Percentiles rank a stretch among this genome's conserved stretches.
Evolutionary conservation across 53 echinoderm and acorn worm species (phyloP).

Genomic region (Crossaster papposus): DNA sequence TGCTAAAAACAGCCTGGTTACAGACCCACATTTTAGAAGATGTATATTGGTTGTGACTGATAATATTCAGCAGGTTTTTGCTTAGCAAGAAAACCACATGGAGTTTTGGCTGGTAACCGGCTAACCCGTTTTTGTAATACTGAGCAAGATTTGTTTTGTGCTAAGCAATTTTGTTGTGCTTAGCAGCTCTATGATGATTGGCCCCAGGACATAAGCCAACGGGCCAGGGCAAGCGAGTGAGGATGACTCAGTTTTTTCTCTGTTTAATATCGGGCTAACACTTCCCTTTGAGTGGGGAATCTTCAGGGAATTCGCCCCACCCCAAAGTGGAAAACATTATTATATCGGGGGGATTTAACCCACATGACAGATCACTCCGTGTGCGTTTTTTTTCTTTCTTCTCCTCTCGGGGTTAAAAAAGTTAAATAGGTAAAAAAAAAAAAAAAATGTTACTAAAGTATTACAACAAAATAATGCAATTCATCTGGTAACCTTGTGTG

Average conservation of each 20-base stretch:
- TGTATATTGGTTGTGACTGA: too few relatives aligned
- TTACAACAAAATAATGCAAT: conserved; percentile 1
- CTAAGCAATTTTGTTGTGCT: too few relatives aligned
- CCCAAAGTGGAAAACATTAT: conserved; percentile 61
- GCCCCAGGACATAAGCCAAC: neutral
- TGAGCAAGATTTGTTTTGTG: too few relatives aligned
- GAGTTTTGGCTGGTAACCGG: too few relatives aligned
- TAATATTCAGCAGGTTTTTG: too few relatives aligned
- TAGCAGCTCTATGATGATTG: too few relatives aligned
- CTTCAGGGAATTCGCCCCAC: conserved; percentile 59
- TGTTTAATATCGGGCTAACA: conserved; percentile 47
- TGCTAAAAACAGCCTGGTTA: too few relatives aligned
- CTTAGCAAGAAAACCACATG: too few relatives aligned
- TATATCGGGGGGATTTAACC: conserved; percentile 38
- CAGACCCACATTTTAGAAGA: too few relatives aligned
- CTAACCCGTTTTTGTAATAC: too few relatives aligned
- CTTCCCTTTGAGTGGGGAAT: conserved; percentile 29
- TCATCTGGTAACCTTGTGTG: conserved; percentile 58
- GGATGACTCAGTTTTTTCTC: conserved; percentile 41
- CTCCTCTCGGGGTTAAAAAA: neutral
- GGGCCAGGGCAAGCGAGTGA: neutral
- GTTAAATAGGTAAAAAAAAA: neutral
- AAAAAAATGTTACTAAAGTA: neutral
- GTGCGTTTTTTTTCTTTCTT: neutral
- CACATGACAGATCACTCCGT: conserved; percentile 23